Evolutionary conservation across 1,140 invertebrate species (phyloP).

Genomic region (Lamellibrachia luymesi): DNA sequence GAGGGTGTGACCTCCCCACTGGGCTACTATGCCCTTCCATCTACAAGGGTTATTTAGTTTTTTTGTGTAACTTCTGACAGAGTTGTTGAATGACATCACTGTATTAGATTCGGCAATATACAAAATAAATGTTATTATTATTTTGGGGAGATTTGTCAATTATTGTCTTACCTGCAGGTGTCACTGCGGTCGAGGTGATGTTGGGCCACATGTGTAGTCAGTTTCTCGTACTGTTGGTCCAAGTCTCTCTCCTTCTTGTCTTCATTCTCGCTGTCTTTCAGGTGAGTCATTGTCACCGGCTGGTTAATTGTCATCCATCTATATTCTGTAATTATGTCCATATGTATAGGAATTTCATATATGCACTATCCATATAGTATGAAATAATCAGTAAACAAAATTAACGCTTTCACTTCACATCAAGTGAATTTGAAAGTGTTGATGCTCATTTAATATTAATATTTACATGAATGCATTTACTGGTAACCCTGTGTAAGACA

Average conservation of each 20-base stretch:
- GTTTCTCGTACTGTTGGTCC: slow-evolving; percentile 89
- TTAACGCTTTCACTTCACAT: background rate
- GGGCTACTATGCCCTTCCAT: no score
- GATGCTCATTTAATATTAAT: no score
- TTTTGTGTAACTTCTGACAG: no score
- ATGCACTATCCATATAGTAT: no score
- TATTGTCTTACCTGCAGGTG: slow-evolving; percentile 62
- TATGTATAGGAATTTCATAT: no score
- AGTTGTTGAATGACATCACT: background rate
- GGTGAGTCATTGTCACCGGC: slow-evolving; percentile 29
- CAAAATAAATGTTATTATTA: background rate
- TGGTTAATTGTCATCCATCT: no score
- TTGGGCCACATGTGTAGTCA: slow-evolving; percentile 90
- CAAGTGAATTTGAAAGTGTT: background rate
- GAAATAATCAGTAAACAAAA: no score
- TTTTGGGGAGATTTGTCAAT: background rate
- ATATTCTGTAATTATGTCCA: no score
- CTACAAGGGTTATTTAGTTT: no score
- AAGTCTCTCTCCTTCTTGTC: slow-evolving; percentile 81
- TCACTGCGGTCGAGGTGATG: slow-evolving; percentile 83
- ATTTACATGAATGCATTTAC: no score
- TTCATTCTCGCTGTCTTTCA: slow-evolving; percentile 73
- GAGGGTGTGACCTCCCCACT: no score
- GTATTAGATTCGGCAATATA: background rate
- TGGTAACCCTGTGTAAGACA: no score